A percentile compares a stretch with the other conserved stretches of the same genome.
These are phyloP conservation scores for Alcis repandata DNA, from an alignment of 2,888 invertebrate species.

Conservation along the genomic window DNA sequence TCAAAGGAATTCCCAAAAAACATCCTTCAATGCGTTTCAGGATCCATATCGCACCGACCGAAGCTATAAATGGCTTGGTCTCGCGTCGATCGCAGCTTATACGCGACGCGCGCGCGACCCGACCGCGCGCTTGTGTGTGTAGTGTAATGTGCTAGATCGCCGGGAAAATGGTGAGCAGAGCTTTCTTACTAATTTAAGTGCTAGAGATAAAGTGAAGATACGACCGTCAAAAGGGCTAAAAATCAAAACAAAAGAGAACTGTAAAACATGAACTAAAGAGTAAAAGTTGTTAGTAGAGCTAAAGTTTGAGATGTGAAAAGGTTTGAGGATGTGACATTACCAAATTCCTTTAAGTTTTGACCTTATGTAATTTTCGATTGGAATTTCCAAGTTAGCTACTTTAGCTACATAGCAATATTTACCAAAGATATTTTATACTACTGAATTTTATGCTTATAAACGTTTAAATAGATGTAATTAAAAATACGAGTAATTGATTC, in stretches of 20 bases:
- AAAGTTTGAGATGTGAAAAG: background rate
- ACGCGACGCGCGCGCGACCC: slow-evolving; percentile 56
- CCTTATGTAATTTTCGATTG: background rate
- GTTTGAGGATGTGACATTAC: background rate
- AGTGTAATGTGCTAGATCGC: slow-evolving; percentile 61
- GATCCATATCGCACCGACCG: slow-evolving; percentile 39
- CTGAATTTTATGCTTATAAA: too few species aligned
- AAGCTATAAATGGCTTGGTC: slow-evolving; percentile 65
- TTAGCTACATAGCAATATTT: background rate
- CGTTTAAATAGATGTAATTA: too few species aligned
- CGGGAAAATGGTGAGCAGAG: slow-evolving; percentile 62
- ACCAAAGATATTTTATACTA: too few species aligned
- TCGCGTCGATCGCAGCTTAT: slow-evolving; percentile 55
- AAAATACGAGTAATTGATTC: too few species aligned
- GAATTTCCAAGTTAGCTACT: too few species aligned
- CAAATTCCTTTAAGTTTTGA: background rate
- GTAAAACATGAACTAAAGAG: background rate
- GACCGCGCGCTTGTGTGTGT: slow-evolving; percentile 59
- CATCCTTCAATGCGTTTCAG: slow-evolving; percentile 22
- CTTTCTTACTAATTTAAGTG: slow-evolving; percentile 24
- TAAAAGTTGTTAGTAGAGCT: background rate
- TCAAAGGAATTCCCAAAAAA: slow-evolving; percentile 8
- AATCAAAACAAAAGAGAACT: too few species aligned
- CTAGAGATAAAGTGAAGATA: background rate
- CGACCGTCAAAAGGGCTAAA: background rate